Evolutionary conservation across 2,113 vertebrate genomes (phyloP).

Genomic region (Chaenogobius annularis): DNA sequence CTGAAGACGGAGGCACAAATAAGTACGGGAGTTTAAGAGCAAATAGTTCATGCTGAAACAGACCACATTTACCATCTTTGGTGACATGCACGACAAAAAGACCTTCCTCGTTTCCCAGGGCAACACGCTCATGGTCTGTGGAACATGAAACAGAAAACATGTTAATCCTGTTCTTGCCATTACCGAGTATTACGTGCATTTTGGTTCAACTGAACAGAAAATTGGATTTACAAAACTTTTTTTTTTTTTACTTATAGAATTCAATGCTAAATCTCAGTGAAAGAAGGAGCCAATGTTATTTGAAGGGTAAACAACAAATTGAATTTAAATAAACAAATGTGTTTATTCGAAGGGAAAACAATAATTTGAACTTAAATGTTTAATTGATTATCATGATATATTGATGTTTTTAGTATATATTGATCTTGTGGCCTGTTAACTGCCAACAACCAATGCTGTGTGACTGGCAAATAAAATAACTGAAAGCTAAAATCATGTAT

Average conservation of each 20-base stretch:
- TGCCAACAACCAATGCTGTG: too few relatives aligned
- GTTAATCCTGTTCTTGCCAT: neutral
- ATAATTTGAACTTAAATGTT: too few relatives aligned
- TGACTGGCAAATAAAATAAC: too few relatives aligned
- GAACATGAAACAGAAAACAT: constrained; percentile 4
- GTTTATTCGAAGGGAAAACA: too few relatives aligned
- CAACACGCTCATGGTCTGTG: constrained; percentile 95
- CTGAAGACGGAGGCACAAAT: constrained; percentile 61
- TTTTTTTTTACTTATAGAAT: neutral
- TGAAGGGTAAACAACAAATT: too few relatives aligned
- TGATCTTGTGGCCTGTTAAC: too few relatives aligned
- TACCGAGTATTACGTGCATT: neutral
- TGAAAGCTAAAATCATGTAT: too few relatives aligned
- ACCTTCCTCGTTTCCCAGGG: constrained; percentile 96
- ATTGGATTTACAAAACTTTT: neutral
- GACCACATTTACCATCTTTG: constrained; percentile 89
- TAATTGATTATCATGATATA: too few relatives aligned
- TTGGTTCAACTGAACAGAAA: neutral
- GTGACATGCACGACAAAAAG: constrained; percentile 95
- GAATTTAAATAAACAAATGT: too few relatives aligned
- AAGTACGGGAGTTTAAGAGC: neutral
- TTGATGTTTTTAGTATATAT: too few relatives aligned
- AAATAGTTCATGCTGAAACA: neutral
- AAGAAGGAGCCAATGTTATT: neutral
- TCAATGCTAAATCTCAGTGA: too few relatives aligned